Evolutionary conservation across 2,888 invertebrate genomes (phyloP).

Genomic region (Tinea trinotella): DNA sequence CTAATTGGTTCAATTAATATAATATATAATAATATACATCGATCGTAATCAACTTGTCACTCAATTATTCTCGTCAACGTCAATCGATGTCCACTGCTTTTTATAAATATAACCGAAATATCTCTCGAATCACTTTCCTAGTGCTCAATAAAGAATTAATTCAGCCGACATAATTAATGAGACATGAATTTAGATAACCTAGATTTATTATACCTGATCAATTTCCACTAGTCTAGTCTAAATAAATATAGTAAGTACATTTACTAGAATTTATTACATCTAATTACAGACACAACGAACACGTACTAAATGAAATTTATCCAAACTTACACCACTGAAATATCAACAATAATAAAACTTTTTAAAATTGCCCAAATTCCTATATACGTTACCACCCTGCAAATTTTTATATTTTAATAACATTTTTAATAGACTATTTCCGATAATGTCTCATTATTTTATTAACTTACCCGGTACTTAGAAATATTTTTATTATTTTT

Average conservation of each 20-base stretch:
- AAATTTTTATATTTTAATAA: no score
- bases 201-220: not conserved
- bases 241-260: not conserved
- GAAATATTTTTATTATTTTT: not conserved
- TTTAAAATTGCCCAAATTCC: no score
- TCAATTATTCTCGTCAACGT: conserved; percentile 5
- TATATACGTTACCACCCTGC: no score
- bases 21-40: not conserved
- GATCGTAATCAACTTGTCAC: not conserved
- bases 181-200: not conserved
- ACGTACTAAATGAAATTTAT: conserved; percentile 5
- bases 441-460: not conserved
- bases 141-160: not conserved
- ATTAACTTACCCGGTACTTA: not conserved
- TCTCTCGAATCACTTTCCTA: not conserved
- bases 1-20: not conserved
- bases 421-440: no score
- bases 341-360: no score
- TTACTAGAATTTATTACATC: not conserved
- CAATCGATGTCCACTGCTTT: not conserved
- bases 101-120: not conserved
- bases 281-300: conserved; percentile 3
- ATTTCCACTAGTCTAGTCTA: no score
- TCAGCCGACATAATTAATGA: not conserved
- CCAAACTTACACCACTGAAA: conserved; percentile 17